Evolutionary conservation across 2,797 vertebrate species (phyloP), one percentile per base, ranked within the genome.

Genomic region (Peromyscus eremicus): DNA sequence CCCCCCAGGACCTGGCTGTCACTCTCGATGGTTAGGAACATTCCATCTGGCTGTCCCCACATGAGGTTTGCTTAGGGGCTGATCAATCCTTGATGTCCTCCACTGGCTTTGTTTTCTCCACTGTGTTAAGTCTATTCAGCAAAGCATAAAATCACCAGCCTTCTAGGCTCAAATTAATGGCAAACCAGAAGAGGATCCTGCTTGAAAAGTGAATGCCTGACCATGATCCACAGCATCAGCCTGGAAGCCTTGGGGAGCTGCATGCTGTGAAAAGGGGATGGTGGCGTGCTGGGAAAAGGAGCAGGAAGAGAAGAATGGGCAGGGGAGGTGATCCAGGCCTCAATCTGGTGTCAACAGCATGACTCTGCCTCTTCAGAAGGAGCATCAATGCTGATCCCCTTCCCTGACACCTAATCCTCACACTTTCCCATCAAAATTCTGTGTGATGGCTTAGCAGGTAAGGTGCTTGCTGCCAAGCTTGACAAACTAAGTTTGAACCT

Each of bases 181-280:
- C 86, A 90, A 62, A 46, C 34, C 10, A 14, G 57, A 37, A 92
- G 68, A 2, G 6, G 3, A 10, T n/a, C n/a, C 75, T 73, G 57
- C 16, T 40, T 46, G 9, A 80, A 75, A 68, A 52, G 64, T 1
- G 6, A 37, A 17, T n/a, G 73, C 14, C 6, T 37, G 80, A 46
- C 40, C 27, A 8, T 2, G 4, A 49, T 32, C 7, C 55, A n/a
- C 40, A 80, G 81, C 17, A 8, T 4, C 0, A 52, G 37, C 60
- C 8, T 12, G 37, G 40, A 55, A 4, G 19, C 40, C 70, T 25
- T 19, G 83, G 25, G 77, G 71, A 88, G 29, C 40, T 14, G 9
- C 0, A 0, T 9, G 29, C 29, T 16, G 52, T 4, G 68, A 9
- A 71, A 37, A n/a, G 17, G 34, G 55, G 0, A 0, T 13, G 52